Conservation (phyloP, 1,140 invertebrate species). For the Nasonia longicornis region DNA sequence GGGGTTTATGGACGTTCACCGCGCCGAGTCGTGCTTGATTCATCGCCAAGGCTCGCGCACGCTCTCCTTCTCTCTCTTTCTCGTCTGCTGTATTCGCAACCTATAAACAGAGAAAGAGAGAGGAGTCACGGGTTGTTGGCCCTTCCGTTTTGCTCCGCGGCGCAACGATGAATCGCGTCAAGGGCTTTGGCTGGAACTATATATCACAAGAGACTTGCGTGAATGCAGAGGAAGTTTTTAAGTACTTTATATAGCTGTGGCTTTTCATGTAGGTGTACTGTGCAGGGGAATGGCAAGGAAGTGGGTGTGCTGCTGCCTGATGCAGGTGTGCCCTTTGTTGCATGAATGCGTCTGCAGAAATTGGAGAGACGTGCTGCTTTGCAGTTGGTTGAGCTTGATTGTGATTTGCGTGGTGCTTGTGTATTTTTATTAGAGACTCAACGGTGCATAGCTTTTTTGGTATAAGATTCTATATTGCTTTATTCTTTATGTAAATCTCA, state of each 20-base stretch:
- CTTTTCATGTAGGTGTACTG: background rate
- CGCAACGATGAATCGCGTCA: background rate
- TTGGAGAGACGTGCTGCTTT: background rate
- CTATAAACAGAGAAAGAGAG: background rate
- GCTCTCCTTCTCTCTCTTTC: background rate
- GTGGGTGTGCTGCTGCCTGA: background rate
- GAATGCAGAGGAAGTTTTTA: background rate
- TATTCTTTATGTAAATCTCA: too few species aligned
- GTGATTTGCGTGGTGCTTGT: too few species aligned
- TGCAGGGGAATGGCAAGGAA: background rate
- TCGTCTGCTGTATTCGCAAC: background rate
- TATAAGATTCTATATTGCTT: too few species aligned
- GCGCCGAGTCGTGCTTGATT: slow-evolving; percentile 2
- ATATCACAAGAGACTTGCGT: background rate
- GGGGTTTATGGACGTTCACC: background rate
- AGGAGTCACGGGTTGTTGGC: slow-evolving; percentile 7
- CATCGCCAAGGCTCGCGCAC: slow-evolving; percentile 13
- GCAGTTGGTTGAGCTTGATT: too few species aligned
- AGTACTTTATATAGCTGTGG: background rate
- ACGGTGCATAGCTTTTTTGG: too few species aligned
- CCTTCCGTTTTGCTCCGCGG: background rate
- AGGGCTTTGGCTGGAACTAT: background rate
- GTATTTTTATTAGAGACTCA: too few species aligned
- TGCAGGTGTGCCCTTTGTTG: slow-evolving; percentile 27
- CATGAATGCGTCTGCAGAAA: background rate